phyloP scores from a whole-genome alignment of 2,888 invertebrate genomes.

The Brenthis ino region DNA sequence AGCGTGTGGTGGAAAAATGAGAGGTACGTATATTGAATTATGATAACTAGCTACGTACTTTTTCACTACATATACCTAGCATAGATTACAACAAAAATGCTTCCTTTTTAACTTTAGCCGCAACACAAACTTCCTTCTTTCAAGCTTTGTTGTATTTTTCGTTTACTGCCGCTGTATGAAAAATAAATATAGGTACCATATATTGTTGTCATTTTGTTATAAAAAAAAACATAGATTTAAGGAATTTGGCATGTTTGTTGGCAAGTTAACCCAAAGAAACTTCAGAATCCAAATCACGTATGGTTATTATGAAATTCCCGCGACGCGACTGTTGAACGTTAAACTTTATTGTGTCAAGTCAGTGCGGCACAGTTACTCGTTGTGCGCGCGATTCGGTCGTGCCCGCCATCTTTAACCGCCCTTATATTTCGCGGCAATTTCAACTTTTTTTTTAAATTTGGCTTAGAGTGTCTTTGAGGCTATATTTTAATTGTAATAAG shows the following conservation, averaged over 20 bases:
- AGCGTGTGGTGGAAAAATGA: too few relatives aligned
- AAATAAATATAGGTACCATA: too few relatives aligned
- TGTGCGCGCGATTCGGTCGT: constrained; percentile 62
- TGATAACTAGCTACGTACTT: too few relatives aligned
- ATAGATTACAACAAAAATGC: too few relatives aligned
- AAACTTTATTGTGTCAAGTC: constrained; percentile 71
- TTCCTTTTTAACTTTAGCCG: too few relatives aligned
- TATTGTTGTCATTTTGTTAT: background rate
- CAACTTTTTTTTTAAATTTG: constrained; percentile 11
- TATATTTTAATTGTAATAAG: background rate
- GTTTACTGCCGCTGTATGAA: too few relatives aligned
- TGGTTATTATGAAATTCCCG: constrained; percentile 65
- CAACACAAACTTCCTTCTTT: too few relatives aligned
- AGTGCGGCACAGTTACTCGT: constrained; percentile 57
- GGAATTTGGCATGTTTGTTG: constrained; percentile 55
- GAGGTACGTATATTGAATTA: too few relatives aligned
- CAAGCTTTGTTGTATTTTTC: too few relatives aligned
- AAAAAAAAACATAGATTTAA: constrained; percentile 30
- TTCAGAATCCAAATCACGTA: constrained; percentile 50
- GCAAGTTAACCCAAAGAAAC: constrained; percentile 62
- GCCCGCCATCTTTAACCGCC: constrained; percentile 49
- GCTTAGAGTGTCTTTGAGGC: background rate
- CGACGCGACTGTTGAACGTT: constrained; percentile 56
- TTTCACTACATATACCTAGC: too few relatives aligned
- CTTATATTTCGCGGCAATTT: constrained; percentile 39